These are phyloP conservation scores for Drosophila mulleri DNA, from an alignment of 2,888 invertebrate genomes.

Conservation along the genomic window DNA sequence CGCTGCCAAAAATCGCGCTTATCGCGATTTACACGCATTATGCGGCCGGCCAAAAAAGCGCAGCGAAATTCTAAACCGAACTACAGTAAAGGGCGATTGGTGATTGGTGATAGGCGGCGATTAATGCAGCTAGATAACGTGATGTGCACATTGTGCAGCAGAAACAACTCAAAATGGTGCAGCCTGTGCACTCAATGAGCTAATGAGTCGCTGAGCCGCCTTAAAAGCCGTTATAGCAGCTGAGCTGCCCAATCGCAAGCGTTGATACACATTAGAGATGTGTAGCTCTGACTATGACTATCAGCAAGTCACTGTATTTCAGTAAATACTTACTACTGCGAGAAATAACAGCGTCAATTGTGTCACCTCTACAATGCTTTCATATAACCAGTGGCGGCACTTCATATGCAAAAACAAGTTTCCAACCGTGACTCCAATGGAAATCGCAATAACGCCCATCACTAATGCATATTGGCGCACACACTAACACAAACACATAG, in stretches of 20 bases:
- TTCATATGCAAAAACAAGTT: conserved; percentile 21
- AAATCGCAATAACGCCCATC: conserved; percentile 27
- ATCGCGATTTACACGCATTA: conserved; percentile 80
- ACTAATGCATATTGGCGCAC: conserved; percentile 25
- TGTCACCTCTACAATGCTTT: neutral
- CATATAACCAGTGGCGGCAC: neutral
- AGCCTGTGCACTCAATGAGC: conserved; percentile 17
- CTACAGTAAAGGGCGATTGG: conserved; percentile 41
- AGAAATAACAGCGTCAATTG: neutral
- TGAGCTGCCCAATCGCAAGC: conserved; percentile 15
- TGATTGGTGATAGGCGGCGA: conserved; percentile 54
- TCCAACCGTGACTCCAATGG: neutral
- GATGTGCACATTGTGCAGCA: conserved; percentile 18
- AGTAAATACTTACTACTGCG: neutral
- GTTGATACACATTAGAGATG: conserved; percentile 32
- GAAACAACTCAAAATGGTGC: conserved; percentile 16
- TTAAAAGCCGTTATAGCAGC: conserved; percentile 26
- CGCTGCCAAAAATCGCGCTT: conserved; percentile 64
- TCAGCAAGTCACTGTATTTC: neutral
- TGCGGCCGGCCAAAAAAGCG: conserved; percentile 69
- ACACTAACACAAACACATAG: conserved; percentile 25
- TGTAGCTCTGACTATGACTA: neutral
- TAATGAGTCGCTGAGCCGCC: conserved; percentile 54
- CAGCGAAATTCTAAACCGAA: conserved; percentile 79
- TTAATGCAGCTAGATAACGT: conserved; percentile 74